phyloP scores from a whole-genome alignment of 2,797 vertebrate genomes.

The Phylloscopus collybita region DNA sequence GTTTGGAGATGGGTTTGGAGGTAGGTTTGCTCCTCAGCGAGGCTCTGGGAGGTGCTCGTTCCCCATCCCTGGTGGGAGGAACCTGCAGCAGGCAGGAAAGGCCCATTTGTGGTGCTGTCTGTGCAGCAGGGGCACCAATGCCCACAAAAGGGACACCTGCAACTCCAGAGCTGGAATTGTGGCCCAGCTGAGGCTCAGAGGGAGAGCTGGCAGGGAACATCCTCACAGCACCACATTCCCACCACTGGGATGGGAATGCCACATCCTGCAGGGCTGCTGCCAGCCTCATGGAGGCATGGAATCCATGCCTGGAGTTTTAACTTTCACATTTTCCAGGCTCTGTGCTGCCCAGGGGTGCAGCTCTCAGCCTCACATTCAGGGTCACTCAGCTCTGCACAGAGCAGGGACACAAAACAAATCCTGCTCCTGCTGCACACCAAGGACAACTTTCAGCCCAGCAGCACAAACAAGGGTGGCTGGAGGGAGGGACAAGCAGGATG shows the following conservation, averaged over 20 bases:
- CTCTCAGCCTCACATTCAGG: neutral
- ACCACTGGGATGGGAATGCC: accelerated
- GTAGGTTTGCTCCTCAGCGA: too few relatives aligned
- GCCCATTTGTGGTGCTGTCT: neutral
- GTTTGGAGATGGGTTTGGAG: too few relatives aligned
- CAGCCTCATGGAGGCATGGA: neutral
- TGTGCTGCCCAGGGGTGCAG: neutral
- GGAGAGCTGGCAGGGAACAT: accelerated
- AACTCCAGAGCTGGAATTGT: neutral
- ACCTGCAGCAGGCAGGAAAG: neutral
- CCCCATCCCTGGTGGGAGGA: neutral
- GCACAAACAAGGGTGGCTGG: neutral
- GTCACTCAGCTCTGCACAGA: neutral
- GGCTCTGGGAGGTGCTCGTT: neutral
- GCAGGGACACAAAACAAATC: too few relatives aligned
- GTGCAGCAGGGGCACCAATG: neutral
- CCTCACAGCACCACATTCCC: neutral
- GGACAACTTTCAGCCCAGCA: too few relatives aligned
- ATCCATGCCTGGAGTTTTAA: neutral
- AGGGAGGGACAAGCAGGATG: neutral
- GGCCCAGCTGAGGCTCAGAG: accelerated
- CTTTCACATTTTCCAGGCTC: too few relatives aligned
- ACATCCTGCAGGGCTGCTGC: neutral
- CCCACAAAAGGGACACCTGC: neutral
- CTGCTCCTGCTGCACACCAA: too few relatives aligned